Evolutionary conservation across 2,797 vertebrate genomes (phyloP), one percentile per base, ranked within the genome.

Genomic region (Oceanodroma leucorhoa): DNA sequence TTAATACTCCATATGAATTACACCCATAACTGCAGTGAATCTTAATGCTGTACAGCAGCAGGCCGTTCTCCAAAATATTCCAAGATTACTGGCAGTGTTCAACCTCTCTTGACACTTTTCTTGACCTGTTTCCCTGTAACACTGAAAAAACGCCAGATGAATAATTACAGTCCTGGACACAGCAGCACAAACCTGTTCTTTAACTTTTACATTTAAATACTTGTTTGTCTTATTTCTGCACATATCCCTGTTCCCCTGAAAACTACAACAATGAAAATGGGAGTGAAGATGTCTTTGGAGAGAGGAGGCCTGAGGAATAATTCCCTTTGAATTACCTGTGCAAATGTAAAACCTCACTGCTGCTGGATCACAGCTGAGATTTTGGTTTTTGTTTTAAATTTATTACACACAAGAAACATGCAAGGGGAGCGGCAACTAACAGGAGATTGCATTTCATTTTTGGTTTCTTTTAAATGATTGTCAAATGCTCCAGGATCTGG

Each of bases 61-160:
- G 71, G 77, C 53, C 77, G 57, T 27, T 88, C 65, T 73, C 80
- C 65, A 79, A 75, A 87, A 61, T 58, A 92, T 20, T 77, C 29
- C 57, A 77, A 60, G 46, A 90, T 73, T 83, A 79, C 32, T 77
- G 64, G 55, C 83, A 90, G 45, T 30, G 34, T 64, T 89, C 77
- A 89, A 10, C 85, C 80, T 60, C 88, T 85, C 48, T 38, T 72
- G 51, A 86, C 58, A 83, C 55, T 83, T 65, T 76, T 86, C 60
- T 58, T 91, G 76, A 88, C 86, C 83, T 57, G 53, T 60, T 94
- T 92, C 93, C 64, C 69, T 88, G 0, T 53, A 86, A 88, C 61
- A 71, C 71, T 91, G 73, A 89, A 83, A 81, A 95, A 93, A 84
- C 58, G 48, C 78, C 87, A 91, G 88, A 57, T 40, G 38, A 87